Percentiles rank a stretch among this genome's conserved stretches.
phyloP scores from a whole-genome alignment of 2,888 invertebrate species.

The Gnatocerus cornutus region DNA sequence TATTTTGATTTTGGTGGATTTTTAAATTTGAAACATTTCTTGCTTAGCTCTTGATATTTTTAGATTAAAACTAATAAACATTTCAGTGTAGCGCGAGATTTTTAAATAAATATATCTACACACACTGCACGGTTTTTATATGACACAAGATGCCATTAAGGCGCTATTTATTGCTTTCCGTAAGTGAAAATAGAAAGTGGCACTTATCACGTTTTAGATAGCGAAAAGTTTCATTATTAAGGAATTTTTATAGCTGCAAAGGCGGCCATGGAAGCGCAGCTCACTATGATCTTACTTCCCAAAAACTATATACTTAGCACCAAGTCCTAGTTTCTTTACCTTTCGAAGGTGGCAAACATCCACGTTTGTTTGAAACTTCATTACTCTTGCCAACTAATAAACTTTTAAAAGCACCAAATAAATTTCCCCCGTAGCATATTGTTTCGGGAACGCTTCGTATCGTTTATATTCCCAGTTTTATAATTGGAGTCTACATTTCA shows the following conservation, averaged over 20 bases:
- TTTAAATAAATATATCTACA: conserved; percentile 61
- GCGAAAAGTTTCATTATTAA: background rate
- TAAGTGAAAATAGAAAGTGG: conserved; percentile 32
- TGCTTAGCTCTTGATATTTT: conserved; percentile 56
- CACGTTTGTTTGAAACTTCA: background rate
- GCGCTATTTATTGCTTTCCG: conserved; percentile 25
- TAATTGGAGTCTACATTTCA: conserved; percentile 9
- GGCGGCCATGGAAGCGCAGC: background rate
- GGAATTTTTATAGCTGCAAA: background rate
- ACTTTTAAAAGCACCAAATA: conserved; percentile 45
- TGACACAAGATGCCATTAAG: conserved; percentile 53
- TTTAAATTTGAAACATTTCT: conserved; percentile 61
- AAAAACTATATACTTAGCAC: no score
- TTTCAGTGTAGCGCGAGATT: conserved; percentile 62
- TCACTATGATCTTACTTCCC: no score
- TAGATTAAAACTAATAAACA: conserved; percentile 64
- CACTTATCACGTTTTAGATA: conserved; percentile 24
- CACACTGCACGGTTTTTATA: conserved; percentile 35
- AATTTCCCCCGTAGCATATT: conserved; percentile 43
- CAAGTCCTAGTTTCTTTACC: no score
- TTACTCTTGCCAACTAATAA: conserved; percentile 2
- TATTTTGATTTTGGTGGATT: conserved; percentile 62
- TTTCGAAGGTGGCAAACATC: background rate
- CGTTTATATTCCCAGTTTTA: conserved; percentile 11
- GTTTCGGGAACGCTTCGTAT: background rate